These are phyloP conservation scores for Pocillopora verrucosa DNA, from an alignment of 64 coral and sea anemone species.

Conservation along the genomic window DNA sequence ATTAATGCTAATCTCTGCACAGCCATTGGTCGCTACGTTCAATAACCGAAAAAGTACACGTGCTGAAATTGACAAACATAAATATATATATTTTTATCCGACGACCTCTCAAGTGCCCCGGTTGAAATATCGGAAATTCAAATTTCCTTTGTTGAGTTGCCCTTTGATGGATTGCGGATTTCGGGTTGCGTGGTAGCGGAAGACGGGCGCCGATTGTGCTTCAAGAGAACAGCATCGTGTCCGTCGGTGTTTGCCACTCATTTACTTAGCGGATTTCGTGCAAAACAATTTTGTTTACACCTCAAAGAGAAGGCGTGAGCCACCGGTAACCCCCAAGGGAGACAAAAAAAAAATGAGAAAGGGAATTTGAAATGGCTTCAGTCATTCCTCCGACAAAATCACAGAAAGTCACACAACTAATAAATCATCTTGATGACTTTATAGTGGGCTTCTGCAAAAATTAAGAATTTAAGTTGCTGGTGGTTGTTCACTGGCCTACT, in stretches of 20 bases:
- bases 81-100: not conserved
- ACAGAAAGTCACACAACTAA: too few relatives aligned
- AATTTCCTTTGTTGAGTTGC: conserved; percentile 29
- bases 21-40: conserved; percentile 21
- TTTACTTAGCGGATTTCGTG: conserved; percentile 18
- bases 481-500: not conserved
- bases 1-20: conserved; percentile 37
- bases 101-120: conserved; percentile 22
- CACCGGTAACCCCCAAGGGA: conserved; percentile 7
- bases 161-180: not conserved
- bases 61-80: conserved; percentile 35
- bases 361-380: too few relatives aligned
- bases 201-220: not conserved
- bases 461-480: too few relatives aligned
- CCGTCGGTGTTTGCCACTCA: not conserved
- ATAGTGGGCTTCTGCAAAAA: too few relatives aligned
- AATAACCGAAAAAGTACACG: conserved; percentile 46
- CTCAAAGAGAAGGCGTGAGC: conserved; percentile 14
- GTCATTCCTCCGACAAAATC: too few relatives aligned
- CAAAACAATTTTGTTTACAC: conserved; percentile 33
- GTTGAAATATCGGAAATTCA: conserved; percentile 8
- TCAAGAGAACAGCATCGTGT: not conserved
- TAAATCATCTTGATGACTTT: too few relatives aligned
- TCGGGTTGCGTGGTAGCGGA: not conserved
- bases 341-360: not conserved